Evolutionary conservation across 1,140 invertebrate species (phyloP).

Genomic region (Myzus persicae): DNA sequence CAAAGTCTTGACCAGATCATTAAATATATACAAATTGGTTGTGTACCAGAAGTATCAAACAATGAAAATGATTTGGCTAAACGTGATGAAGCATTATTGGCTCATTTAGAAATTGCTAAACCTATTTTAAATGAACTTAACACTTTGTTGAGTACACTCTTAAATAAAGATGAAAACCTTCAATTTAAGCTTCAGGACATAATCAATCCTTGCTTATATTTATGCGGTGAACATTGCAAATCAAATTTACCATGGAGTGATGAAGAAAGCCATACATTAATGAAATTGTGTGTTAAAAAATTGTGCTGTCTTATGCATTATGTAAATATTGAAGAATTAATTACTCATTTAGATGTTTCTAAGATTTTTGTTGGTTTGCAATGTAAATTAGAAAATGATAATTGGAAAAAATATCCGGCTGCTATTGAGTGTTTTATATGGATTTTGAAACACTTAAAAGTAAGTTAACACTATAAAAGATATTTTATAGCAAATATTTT

Average conservation of each 20-base stretch:
- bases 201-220: conserved; percentile 21
- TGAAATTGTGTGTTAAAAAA: conserved; percentile 45
- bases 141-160: neutral
- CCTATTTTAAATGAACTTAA: neutral
- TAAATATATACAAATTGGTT: conserved; percentile 28
- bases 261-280: neutral
- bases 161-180: neutral
- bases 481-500: neutral
- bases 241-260: conserved; percentile 39
- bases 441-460: conserved; percentile 41
- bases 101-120: conserved; percentile 37
- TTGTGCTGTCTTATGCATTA: neutral
- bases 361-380: conserved; percentile 10
- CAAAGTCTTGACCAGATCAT: conserved; percentile 16
- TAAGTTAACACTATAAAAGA: conserved; percentile 9
- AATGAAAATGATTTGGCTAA: conserved; percentile 1
- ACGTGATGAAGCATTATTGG: neutral
- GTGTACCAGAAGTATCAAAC: conserved; percentile 31
- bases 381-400: conserved; percentile 33
- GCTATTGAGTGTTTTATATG: conserved; percentile 49
- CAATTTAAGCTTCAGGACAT: conserved; percentile 14
- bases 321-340: conserved; percentile 20
- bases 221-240: conserved; percentile 50
- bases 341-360: neutral
- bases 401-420: conserved; percentile 53